These are phyloP conservation scores for Dreissena polymorpha DNA, from an alignment of 1,140 invertebrate species.

Conservation along the genomic window DNA sequence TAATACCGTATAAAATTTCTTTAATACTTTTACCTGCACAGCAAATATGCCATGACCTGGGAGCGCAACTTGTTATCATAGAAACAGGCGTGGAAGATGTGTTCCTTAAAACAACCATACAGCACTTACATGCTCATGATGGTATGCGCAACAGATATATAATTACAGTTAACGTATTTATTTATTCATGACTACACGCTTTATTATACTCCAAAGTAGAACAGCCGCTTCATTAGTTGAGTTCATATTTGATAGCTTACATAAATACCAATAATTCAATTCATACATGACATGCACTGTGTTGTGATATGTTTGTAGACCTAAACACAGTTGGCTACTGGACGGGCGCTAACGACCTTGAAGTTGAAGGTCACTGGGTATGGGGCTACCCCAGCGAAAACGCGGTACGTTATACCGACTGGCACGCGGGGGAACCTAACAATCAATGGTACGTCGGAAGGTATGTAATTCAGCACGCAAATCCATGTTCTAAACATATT, in stretches of 20 bases:
- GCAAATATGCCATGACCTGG: slow-evolving; percentile 5
- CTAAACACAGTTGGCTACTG: slow-evolving; percentile 26
- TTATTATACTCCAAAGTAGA: too few species aligned
- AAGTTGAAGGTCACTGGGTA: slow-evolving; percentile 28
- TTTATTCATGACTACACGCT: too few species aligned
- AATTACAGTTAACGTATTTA: too few species aligned
- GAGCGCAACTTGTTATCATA: slow-evolving; percentile 17
- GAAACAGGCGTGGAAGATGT: slow-evolving; percentile 3
- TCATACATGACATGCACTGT: too few species aligned
- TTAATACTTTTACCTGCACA: background rate
- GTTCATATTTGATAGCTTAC: too few species aligned
- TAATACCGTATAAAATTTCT: background rate
- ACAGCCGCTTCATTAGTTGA: too few species aligned
- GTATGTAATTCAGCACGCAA: too few species aligned
- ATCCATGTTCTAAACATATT: too few species aligned
- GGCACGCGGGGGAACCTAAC: slow-evolving; percentile 33
- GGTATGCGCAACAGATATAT: background rate
- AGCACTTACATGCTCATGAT: slow-evolving; percentile 24
- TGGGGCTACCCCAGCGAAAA: slow-evolving; percentile 11
- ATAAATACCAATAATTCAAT: too few species aligned
- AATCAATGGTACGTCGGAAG: slow-evolving; percentile 5
- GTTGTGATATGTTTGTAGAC: slow-evolving; percentile 1
- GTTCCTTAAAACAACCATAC: slow-evolving; percentile 12
- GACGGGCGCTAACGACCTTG: slow-evolving; percentile 32
- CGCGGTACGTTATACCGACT: slow-evolving; percentile 7